Evolutionary conservation across 2,113 vertebrate species (phyloP).

Genomic region (Conger conger): DNA sequence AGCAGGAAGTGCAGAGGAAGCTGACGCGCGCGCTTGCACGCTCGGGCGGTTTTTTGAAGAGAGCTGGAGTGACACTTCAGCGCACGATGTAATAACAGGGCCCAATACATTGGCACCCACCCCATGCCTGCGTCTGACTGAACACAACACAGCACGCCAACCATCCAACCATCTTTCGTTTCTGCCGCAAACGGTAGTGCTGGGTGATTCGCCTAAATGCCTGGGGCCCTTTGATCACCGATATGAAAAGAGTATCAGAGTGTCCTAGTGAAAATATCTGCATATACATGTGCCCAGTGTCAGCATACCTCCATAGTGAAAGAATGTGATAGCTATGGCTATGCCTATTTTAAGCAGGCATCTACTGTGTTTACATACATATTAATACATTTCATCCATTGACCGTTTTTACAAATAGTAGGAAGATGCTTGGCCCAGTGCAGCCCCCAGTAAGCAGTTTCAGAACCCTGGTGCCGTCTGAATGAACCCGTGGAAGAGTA

Average conservation of each 20-base stretch:
- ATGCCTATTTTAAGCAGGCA: background rate
- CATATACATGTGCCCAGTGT: too few species aligned
- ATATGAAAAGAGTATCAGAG: too few species aligned
- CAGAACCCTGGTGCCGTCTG: too few species aligned
- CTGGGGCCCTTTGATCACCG: too few species aligned
- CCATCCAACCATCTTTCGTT: background rate
- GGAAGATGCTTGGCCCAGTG: background rate
- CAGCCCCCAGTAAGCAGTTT: too few species aligned
- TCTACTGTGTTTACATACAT: too few species aligned
- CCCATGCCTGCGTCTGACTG: background rate
- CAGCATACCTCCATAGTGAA: too few species aligned
- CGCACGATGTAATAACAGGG: background rate
- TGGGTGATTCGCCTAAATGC: background rate
- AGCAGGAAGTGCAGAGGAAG: slow-evolving; percentile 33
- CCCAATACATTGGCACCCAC: background rate
- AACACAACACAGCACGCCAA: background rate
- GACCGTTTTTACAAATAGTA: background rate
- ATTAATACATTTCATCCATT: background rate
- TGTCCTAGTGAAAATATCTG: too few species aligned
- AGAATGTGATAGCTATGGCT: too few species aligned
- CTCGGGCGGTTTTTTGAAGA: background rate
- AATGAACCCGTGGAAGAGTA: too few species aligned
- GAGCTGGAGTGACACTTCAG: slow-evolving; percentile 21
- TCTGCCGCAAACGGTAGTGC: too few species aligned
- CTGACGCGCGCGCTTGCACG: slow-evolving; percentile 10